Percentiles rank a stretch among this genome's conserved stretches.
phyloP scores from a whole-genome alignment of 2,888 invertebrate species.

The Anodontia alba region DNA sequence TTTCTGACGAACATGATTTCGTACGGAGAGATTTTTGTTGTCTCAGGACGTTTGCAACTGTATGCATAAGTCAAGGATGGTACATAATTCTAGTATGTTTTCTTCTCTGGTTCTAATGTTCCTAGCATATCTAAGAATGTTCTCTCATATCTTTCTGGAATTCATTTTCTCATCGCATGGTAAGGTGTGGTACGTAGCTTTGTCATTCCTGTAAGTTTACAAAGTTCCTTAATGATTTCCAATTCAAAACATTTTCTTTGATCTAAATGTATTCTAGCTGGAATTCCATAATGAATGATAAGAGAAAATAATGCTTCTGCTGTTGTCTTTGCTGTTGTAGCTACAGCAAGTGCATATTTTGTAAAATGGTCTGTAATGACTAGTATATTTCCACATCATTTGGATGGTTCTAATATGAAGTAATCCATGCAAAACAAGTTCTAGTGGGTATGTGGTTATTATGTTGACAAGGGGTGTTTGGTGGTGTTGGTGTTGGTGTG shows the following conservation, averaged over 20 bases:
- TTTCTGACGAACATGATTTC: constrained; percentile 33
- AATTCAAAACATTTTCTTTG: constrained; percentile 35
- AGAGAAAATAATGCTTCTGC: constrained; percentile 28
- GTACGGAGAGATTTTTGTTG: constrained; percentile 27
- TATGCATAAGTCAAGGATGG: constrained; percentile 41
- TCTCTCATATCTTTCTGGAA: constrained; percentile 38
- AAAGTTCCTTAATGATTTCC: constrained; percentile 28
- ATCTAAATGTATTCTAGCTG: constrained; percentile 19
- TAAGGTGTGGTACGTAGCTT: constrained; percentile 37
- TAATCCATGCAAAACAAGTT: neutral
- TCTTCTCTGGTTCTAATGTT: constrained; percentile 42
- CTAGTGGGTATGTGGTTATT: no score
- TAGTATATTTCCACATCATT: constrained; percentile 23
- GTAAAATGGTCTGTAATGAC: constrained; percentile 38
- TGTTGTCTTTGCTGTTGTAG: constrained; percentile 35
- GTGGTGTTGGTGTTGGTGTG: no score
- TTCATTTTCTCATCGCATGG: constrained; percentile 37
- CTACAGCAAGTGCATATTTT: constrained; percentile 25
- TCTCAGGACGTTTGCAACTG: constrained; percentile 36
- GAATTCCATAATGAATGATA: constrained; percentile 30
- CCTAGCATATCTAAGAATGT: constrained; percentile 54
- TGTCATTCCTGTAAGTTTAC: constrained; percentile 27
- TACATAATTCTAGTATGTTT: constrained; percentile 45
- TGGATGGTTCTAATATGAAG: constrained; percentile 14
- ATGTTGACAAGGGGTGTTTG: no score